Conservation (phyloP, 2,113 vertebrate genomes). For the Ptilorrhoa leucosticta region DNA sequence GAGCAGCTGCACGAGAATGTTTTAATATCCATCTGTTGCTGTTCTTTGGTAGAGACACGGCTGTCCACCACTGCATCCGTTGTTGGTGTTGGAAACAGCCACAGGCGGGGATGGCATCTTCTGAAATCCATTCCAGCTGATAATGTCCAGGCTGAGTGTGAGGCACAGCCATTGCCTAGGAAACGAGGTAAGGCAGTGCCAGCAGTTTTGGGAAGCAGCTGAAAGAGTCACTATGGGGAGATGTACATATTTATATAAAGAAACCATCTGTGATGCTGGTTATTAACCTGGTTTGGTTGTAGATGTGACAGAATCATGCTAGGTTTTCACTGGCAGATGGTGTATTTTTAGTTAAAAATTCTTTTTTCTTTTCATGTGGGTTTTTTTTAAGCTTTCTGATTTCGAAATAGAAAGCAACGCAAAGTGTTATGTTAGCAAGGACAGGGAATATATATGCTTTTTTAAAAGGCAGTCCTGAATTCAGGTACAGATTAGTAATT, state of each 20-base stretch:
- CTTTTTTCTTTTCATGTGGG: background rate
- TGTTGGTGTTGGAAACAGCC: background rate
- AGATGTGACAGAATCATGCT: background rate
- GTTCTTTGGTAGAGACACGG: background rate
- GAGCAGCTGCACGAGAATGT: background rate
- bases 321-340: slow-evolving; percentile 30
- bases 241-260: slow-evolving; percentile 14
- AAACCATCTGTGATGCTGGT: slow-evolving; percentile 45
- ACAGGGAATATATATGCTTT: background rate
- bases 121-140: background rate
- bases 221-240: background rate
- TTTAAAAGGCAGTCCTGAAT: background rate
- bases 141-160: background rate
- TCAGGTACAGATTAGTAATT: background rate
- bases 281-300: slow-evolving; percentile 29
- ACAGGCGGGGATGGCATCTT: background rate
- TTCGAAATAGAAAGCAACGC: background rate
- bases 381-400: background rate
- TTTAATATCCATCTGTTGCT: background rate
- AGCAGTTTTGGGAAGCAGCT: slow-evolving; percentile 5
- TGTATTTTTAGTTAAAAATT: slow-evolving; percentile 3
- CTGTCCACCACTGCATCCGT: background rate
- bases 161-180: background rate
- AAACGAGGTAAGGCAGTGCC: background rate
- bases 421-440: background rate